Evolutionary conservation across 2,888 invertebrate genomes (phyloP).

Genomic region (Margaritifera margaritifera): DNA sequence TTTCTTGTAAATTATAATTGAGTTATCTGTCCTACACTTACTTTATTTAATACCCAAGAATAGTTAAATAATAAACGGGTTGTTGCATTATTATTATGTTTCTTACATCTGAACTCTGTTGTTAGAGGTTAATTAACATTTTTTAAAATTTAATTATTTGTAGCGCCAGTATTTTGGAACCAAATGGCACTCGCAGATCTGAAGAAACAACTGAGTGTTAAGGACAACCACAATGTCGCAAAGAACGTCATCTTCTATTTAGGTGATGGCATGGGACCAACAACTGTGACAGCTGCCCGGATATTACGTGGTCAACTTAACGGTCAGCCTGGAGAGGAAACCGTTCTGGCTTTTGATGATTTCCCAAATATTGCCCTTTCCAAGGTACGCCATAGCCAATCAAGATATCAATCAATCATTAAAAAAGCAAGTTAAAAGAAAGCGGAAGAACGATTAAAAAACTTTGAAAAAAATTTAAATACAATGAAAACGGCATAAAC

Average conservation of each 20-base stretch:
- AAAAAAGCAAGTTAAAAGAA: too few species aligned
- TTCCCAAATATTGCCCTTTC: slow-evolving; percentile 82
- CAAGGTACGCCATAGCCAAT: slow-evolving; percentile 75
- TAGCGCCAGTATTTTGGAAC: slow-evolving; percentile 25
- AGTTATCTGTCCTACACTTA: too few species aligned
- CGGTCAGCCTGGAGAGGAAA: slow-evolving; percentile 77
- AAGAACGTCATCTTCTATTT: slow-evolving; percentile 67
- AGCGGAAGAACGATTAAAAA: too few species aligned
- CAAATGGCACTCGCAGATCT: slow-evolving; percentile 13
- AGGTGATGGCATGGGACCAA: slow-evolving; percentile 74
- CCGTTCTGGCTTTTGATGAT: slow-evolving; percentile 81
- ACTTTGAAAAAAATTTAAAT: too few species aligned
- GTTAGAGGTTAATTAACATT: background rate
- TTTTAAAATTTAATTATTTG: background rate
- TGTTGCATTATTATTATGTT: too few species aligned
- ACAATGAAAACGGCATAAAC: too few species aligned
- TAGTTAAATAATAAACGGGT: too few species aligned
- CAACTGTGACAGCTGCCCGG: slow-evolving; percentile 67
- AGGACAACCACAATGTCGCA: slow-evolving; percentile 51
- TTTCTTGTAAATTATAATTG: too few species aligned
- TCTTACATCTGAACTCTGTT: slow-evolving; percentile 1
- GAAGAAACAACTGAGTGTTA: slow-evolving; percentile 2
- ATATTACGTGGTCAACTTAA: slow-evolving; percentile 53
- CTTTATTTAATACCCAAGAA: too few species aligned
- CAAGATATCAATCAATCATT: too few species aligned